These are phyloP conservation scores for Hirundo rustica DNA, from an alignment of 2,797 vertebrate species.

Conservation along the genomic window DNA sequence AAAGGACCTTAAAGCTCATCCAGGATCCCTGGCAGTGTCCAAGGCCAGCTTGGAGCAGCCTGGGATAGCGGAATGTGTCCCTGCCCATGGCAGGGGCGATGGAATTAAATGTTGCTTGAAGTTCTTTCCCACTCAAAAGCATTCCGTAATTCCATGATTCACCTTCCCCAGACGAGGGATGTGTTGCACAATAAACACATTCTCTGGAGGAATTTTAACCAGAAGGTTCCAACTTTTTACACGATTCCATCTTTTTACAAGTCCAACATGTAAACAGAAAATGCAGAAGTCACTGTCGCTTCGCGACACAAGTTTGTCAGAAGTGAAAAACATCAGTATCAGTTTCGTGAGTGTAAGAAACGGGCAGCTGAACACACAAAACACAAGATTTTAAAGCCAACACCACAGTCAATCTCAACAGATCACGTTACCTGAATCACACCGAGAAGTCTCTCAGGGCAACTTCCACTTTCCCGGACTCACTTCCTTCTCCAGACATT, in stretches of 20 bases:
- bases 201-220: rapidly evolving
- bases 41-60: neutral
- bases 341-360: rapidly evolving
- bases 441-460: neutral
- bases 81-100: neutral
- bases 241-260: neutral
- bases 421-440: neutral
- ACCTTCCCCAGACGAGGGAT: neutral
- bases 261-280: neutral
- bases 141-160: neutral
- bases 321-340: rapidly evolving
- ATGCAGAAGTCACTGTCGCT: neutral
- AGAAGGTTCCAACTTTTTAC: neutral
- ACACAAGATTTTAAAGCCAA: too few relatives aligned
- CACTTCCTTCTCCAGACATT: conserved; percentile 46
- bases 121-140: neutral
- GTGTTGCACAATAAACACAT: neutral
- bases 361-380: rapidly evolving
- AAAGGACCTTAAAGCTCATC: neutral
- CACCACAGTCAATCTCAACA: neutral
- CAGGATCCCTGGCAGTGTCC: neutral
- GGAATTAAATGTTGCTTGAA: neutral
- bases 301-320: rapidly evolving
- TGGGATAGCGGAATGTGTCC: neutral
- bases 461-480: neutral